Evolutionary conservation across 1,140 invertebrate species (phyloP).

Genomic region (Metopolophium dirhodum): DNA sequence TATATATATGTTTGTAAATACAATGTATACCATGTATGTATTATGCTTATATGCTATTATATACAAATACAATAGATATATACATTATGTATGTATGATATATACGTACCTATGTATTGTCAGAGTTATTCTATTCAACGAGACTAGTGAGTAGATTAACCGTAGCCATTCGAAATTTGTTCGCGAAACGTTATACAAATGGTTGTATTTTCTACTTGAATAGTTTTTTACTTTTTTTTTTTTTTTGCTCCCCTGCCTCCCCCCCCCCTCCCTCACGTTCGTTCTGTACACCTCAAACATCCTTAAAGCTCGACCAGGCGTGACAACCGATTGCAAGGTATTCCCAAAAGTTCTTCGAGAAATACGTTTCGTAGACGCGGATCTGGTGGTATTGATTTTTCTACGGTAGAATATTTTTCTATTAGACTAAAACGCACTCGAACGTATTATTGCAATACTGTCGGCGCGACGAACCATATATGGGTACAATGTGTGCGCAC

Average conservation of each 20-base stretch:
- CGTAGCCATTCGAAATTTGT: slow-evolving; percentile 14
- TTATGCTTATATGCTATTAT: no score
- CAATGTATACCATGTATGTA: background rate
- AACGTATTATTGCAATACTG: background rate
- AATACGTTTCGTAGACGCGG: background rate
- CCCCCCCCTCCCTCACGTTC: background rate
- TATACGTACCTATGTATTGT: background rate
- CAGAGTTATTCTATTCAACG: background rate
- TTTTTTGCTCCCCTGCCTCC: background rate
- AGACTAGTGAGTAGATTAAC: background rate
- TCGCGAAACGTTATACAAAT: slow-evolving; percentile 42
- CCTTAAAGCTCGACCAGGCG: slow-evolving; percentile 26
- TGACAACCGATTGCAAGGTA: slow-evolving; percentile 33
- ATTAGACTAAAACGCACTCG: background rate
- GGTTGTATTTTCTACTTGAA: slow-evolving; percentile 41
- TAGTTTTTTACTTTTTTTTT: slow-evolving; percentile 47
- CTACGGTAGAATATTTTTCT: background rate
- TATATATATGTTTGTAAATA: no score
- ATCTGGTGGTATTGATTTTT: slow-evolving; percentile 33
- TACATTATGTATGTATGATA: background rate
- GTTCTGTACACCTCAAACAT: slow-evolving; percentile 8
- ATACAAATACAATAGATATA: no score
- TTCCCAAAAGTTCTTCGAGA: slow-evolving; percentile 34
- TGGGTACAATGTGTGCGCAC: no score
- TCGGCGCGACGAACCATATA: no score